Evolutionary conservation across 1,140 invertebrate genomes (phyloP).

Genomic region (Lanistes nyassanus): DNA sequence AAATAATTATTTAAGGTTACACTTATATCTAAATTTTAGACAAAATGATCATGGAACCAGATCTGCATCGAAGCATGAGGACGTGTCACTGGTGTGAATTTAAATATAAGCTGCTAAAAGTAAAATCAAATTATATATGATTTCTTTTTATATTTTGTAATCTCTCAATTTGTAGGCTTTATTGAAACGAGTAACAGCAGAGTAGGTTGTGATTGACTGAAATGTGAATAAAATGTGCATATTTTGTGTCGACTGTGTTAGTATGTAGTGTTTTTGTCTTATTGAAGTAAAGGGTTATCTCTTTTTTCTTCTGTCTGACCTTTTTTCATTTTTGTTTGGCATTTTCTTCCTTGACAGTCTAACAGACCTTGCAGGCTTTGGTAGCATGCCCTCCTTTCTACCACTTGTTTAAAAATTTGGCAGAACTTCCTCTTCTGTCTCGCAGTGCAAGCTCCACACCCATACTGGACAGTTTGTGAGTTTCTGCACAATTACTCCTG

Average conservation of each 20-base stretch:
- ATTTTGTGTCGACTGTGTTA: not conserved
- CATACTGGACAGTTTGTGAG: slow-evolving; percentile 91
- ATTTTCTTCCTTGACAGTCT: slow-evolving; percentile 23
- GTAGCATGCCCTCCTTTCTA: slow-evolving; percentile 93
- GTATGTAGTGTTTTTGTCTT: not conserved
- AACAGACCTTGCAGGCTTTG: slow-evolving; percentile 74
- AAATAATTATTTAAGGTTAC: too few relatives aligned
- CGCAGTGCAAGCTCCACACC: slow-evolving; percentile 75
- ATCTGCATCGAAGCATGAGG: too few relatives aligned
- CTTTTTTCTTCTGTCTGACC: not conserved
- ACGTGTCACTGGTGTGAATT: too few relatives aligned
- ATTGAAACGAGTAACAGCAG: too few relatives aligned
- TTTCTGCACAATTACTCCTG: too few relatives aligned
- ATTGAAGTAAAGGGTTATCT: not conserved
- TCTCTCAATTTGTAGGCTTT: too few relatives aligned
- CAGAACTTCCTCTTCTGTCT: slow-evolving; percentile 32
- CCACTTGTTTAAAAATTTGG: slow-evolving; percentile 81
- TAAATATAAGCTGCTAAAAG: too few relatives aligned
- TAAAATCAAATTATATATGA: too few relatives aligned
- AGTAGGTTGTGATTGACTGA: not conserved
- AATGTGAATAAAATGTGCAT: too few relatives aligned
- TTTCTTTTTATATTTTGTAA: too few relatives aligned
- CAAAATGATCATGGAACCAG: too few relatives aligned
- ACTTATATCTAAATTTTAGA: too few relatives aligned
- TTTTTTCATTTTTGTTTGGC: not conserved